Evolutionary conservation across 2,797 vertebrate genomes (phyloP).

Genomic region (Cynodonichthys magdalenae): DNA sequence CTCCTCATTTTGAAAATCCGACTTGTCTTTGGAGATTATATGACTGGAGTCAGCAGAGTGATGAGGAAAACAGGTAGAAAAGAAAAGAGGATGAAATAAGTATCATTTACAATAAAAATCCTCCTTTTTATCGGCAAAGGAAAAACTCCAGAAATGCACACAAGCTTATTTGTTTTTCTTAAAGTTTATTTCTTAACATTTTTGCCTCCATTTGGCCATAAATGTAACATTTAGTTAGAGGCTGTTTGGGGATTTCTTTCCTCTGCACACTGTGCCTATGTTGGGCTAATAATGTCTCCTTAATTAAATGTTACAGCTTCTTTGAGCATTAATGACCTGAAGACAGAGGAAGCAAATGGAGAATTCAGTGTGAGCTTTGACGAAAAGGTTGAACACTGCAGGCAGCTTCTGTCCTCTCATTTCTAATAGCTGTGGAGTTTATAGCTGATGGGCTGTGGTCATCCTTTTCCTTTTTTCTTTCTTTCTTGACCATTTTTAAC

Average conservation of each 20-base stretch:
- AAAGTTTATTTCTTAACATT: conserved; percentile 39
- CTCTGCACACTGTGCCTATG: conserved; percentile 62
- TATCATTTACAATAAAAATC: conserved; percentile 47
- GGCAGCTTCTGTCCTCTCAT: conserved; percentile 58
- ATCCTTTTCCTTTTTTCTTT: conserved; percentile 37
- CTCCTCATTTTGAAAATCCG: conserved; percentile 49
- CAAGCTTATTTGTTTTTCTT: conserved; percentile 63
- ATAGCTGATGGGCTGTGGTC: conserved; percentile 47
- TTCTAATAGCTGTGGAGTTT: conserved; percentile 22
- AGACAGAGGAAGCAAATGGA: conserved; percentile 72
- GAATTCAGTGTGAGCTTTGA: conserved; percentile 48
- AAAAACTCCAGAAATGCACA: conserved; percentile 39
- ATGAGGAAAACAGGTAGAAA: conserved; percentile 10
- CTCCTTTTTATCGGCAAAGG: conserved; percentile 20
- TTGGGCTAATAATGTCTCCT: conserved; percentile 78
- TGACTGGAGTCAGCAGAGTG: conserved; percentile 28
- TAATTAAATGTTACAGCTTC: conserved; percentile 84
- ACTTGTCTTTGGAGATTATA: conserved; percentile 44
- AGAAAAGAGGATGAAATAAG: conserved; percentile 19
- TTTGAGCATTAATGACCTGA: conserved; percentile 79
- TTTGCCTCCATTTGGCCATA: conserved; percentile 55
- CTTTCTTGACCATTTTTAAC: conserved; percentile 20
- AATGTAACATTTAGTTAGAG: conserved; percentile 75
- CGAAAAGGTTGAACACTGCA: conserved; percentile 54
- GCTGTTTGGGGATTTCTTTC: conserved; percentile 74